A percentile compares a stretch with the other conserved stretches of the same genome.
These are phyloP conservation scores for Clistopyga incitator DNA, from an alignment of 2,888 invertebrate genomes.

Conservation along the genomic window DNA sequence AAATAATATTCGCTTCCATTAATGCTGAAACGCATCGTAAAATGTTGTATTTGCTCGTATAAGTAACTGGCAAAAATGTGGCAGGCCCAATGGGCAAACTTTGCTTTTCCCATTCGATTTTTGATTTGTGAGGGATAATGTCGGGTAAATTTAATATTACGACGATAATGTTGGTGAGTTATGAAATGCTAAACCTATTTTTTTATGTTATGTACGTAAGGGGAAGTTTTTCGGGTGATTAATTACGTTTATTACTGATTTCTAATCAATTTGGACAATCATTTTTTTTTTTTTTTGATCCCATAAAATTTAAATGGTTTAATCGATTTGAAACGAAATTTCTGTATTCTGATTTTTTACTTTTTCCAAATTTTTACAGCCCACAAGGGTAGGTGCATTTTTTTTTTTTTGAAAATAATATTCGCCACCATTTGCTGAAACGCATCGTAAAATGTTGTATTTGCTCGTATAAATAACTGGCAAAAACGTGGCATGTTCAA, in stretches of 20 bases:
- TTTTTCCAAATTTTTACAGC: conserved; percentile 38
- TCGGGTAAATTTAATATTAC: background rate
- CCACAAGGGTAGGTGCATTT: background rate
- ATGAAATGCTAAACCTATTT: no score
- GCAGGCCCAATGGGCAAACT: conserved; percentile 10
- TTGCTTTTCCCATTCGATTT: background rate
- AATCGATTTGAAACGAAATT: no score
- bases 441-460: conserved; percentile 23
- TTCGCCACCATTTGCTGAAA: background rate
- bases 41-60: conserved; percentile 36
- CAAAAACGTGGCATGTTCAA: conserved; percentile 5
- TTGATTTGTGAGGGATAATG: background rate
- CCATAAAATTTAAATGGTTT: no score
- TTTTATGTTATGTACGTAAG: no score
- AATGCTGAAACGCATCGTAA: conserved; percentile 13
- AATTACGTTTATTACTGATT: no score
- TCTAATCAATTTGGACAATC: no score
- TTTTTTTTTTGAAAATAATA: conserved; percentile 1
- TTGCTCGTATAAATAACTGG: conserved; percentile 33
- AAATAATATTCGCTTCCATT: conserved; percentile 10
- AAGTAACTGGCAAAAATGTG: conserved; percentile 18
- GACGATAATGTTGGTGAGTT: conserved; percentile 4
- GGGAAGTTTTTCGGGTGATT: no score
- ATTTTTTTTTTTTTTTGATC: no score
- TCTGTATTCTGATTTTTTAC: no score